Evolutionary conservation across 2,797 vertebrate species (phyloP).

Genomic region (Diplodus sargus): DNA sequence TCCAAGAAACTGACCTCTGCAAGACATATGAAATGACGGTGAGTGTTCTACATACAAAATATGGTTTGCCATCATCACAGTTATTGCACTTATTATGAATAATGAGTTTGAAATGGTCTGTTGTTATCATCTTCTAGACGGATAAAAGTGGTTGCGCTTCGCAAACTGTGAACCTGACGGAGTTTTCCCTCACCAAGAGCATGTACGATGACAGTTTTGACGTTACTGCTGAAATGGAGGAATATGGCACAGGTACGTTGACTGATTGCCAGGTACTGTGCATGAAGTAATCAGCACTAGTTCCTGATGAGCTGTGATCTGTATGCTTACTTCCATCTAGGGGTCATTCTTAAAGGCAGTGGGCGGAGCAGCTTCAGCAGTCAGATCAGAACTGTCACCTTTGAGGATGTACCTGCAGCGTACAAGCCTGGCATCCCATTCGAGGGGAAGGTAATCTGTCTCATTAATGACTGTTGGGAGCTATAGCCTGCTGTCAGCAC

Average conservation of each 20-base stretch:
- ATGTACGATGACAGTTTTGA: conserved; percentile 64
- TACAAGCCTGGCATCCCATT: conserved; percentile 78
- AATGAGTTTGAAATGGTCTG: neutral
- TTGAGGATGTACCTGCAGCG: conserved; percentile 60
- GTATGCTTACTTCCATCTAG: conserved; percentile 52
- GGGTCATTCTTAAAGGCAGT: conserved; percentile 66
- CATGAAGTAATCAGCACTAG: conserved; percentile 31
- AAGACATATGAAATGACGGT: conserved; percentile 69
- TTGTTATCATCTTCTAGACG: conserved; percentile 71
- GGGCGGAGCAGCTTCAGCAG: conserved; percentile 40
- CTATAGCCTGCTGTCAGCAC: neutral
- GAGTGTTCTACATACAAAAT: conserved; percentile 35
- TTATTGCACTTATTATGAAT: neutral
- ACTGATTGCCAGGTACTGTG: neutral
- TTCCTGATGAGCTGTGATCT: conserved; percentile 22
- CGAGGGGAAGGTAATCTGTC: conserved; percentile 78
- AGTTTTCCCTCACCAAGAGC: conserved; percentile 57
- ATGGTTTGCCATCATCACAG: neutral
- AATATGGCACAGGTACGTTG: conserved; percentile 84
- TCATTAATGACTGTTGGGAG: neutral
- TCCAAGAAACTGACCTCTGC: conserved; percentile 39
- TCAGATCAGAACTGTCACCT: conserved; percentile 55
- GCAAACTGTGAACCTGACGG: conserved; percentile 66
- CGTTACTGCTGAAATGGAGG: conserved; percentile 77
- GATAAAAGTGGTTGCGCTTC: conserved; percentile 83